These are phyloP conservation scores for Neodon shergylaensis DNA, from an alignment of 2,113 vertebrate genomes.

Conservation along the genomic window DNA sequence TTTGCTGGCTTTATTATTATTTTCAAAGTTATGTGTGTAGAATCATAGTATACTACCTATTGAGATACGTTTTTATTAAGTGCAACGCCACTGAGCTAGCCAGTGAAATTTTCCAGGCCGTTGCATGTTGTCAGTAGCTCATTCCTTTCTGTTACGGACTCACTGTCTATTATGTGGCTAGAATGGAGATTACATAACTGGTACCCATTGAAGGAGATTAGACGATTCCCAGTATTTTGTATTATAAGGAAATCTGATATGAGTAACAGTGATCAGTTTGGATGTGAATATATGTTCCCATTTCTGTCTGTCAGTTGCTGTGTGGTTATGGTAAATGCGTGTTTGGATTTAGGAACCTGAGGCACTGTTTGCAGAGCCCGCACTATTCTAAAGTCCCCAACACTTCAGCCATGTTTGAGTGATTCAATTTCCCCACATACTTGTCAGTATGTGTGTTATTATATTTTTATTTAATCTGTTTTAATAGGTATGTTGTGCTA, in stretches of 20 bases:
- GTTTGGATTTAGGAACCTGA: neutral
- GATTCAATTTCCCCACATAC: neutral
- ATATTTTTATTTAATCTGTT: neutral
- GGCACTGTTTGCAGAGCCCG: neutral
- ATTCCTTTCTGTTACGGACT: slow-evolving; percentile 1
- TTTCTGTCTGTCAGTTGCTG: neutral
- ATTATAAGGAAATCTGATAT: slow-evolving; percentile 21
- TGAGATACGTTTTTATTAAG: neutral
- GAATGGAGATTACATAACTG: neutral
- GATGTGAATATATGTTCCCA: neutral
- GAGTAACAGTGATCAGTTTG: neutral
- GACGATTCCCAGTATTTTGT: neutral
- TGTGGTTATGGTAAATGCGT: neutral
- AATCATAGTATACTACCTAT: neutral
- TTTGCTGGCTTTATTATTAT: slow-evolving; percentile 9
- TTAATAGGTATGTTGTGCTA: neutral
- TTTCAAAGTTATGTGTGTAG: neutral
- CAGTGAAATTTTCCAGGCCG: neutral
- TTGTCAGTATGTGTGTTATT: neutral
- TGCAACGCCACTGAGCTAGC: neutral
- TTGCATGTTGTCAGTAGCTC: neutral
- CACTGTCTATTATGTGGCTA: neutral
- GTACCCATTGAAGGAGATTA: neutral
- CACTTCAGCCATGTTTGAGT: neutral
- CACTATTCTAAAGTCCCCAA: neutral